These are phyloP conservation scores for Montipora sp. DNA, from an alignment of 64 coral and sea anemone genomes.

Conservation along the genomic window DNA sequence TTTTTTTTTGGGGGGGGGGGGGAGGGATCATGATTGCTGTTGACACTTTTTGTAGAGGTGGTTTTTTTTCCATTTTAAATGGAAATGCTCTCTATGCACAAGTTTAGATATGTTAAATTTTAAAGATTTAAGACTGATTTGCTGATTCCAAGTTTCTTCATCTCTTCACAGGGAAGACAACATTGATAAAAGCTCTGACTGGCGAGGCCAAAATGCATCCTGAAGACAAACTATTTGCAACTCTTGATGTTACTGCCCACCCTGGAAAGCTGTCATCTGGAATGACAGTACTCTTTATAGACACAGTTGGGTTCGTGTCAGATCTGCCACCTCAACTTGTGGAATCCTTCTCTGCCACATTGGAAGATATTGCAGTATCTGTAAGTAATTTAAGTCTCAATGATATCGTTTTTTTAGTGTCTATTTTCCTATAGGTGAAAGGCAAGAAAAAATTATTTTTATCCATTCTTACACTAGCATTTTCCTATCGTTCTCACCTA, in stretches of 20 bases:
- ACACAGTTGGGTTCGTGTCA: conserved; percentile 98
- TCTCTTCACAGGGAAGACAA: conserved; percentile 81
- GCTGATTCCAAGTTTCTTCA: not conserved
- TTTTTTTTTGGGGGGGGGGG: too few relatives aligned
- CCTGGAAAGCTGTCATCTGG: conserved; percentile 93
- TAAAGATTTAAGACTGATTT: not conserved
- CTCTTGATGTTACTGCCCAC: conserved; percentile 97
- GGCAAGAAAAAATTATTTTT: too few relatives aligned
- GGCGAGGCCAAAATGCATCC: conserved; percentile 92
- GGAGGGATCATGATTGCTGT: too few relatives aligned
- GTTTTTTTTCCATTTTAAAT: too few relatives aligned
- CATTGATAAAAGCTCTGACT: conserved; percentile 93
- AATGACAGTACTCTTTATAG: conserved; percentile 83
- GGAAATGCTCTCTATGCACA: too few relatives aligned
- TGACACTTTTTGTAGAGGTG: too few relatives aligned
- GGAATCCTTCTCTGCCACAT: conserved; percentile 95
- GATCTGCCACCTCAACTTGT: conserved; percentile 93
- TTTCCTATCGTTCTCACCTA: too few relatives aligned
- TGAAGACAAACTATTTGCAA: conserved; percentile 97
- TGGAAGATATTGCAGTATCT: conserved; percentile 92
- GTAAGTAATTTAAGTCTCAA: conserved; percentile 48
- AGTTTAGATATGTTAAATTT: too few relatives aligned
- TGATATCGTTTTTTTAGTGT: too few relatives aligned
- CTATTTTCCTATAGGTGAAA: too few relatives aligned
- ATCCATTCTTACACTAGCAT: too few relatives aligned